Conservation (phyloP, 2,888 invertebrate genomes). For the Sipunculus nudus region DNA sequence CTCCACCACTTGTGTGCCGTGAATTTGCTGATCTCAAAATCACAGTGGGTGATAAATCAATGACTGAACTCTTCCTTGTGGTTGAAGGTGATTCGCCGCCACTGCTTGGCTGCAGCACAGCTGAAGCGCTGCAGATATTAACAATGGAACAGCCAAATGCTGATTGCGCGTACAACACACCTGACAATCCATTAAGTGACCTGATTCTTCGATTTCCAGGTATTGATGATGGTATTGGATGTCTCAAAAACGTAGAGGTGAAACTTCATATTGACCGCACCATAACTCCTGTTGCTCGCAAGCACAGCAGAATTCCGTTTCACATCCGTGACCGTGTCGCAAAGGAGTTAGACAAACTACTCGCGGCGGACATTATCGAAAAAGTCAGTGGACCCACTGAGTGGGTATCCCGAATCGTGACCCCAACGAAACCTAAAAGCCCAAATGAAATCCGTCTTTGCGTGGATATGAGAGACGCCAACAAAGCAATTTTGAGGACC, state of each 20-base stretch:
- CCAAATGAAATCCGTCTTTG: slow-evolving; percentile 38
- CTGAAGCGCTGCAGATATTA: no score
- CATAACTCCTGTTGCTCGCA: neutral
- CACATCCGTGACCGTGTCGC: slow-evolving; percentile 27
- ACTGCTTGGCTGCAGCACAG: no score
- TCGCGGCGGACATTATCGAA: slow-evolving; percentile 38
- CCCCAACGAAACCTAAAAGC: slow-evolving; percentile 15
- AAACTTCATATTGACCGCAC: neutral
- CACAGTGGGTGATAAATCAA: no score
- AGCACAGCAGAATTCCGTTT: neutral
- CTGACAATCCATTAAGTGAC: no score
- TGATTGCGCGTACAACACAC: no score
- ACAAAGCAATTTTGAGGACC: slow-evolving; percentile 34
- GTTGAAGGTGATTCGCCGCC: no score
- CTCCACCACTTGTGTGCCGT: no score
- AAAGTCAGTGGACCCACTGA: slow-evolving; percentile 20
- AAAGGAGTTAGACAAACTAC: slow-evolving; percentile 30
- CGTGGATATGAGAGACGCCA: slow-evolving; percentile 42
- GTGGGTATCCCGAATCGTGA: slow-evolving; percentile 19
- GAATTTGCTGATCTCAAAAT: no score
- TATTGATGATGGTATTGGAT: neutral
- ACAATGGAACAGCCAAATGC: no score
- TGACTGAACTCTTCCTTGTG: no score
- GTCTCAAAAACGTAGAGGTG: neutral
- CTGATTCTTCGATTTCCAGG: no score